A percentile compares a stretch with the other conserved stretches of the same genome.
Conservation (phyloP, 2,888 invertebrate genomes). For the Oligia strigilis region DNA sequence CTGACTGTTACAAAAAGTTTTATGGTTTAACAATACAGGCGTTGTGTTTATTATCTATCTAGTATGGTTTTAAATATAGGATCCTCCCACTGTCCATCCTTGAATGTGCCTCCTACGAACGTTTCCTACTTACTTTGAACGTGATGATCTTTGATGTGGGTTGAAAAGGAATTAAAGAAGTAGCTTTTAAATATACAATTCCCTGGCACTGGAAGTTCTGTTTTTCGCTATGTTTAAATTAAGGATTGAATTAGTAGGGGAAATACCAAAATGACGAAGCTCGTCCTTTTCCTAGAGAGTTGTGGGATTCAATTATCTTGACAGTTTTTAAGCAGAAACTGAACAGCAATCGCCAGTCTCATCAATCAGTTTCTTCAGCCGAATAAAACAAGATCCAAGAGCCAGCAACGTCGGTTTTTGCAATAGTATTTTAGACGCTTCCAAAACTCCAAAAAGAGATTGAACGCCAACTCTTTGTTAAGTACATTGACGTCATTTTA, state of each 20-base stretch:
- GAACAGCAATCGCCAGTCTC: neutral
- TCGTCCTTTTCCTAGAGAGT: neutral
- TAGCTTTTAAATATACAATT: neutral
- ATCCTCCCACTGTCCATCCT: constrained; percentile 36
- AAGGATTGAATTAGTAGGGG: neutral
- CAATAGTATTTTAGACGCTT: neutral
- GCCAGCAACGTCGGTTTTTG: neutral
- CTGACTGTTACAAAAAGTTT: constrained; percentile 27
- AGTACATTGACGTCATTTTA: constrained; percentile 42
- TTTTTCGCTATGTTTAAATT: neutral
- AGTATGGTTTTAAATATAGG: constrained; percentile 51
- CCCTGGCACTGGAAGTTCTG: neutral
- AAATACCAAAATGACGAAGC: too few species aligned
- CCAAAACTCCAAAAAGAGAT: constrained; percentile 1
- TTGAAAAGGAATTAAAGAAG: neutral
- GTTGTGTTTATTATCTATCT: constrained; percentile 51
- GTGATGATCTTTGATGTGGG: constrained; percentile 8
- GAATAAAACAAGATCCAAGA: neutral
- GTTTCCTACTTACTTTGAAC: neutral
- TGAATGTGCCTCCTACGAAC: constrained; percentile 39
- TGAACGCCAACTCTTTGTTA: neutral
- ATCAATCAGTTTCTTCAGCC: neutral
- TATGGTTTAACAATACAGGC: constrained; percentile 54
- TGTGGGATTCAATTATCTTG: neutral
- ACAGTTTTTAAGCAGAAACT: neutral